These are phyloP conservation scores for Thalassoma bifasciatum DNA, from an alignment of 2,113 vertebrate genomes.

Conservation along the genomic window DNA sequence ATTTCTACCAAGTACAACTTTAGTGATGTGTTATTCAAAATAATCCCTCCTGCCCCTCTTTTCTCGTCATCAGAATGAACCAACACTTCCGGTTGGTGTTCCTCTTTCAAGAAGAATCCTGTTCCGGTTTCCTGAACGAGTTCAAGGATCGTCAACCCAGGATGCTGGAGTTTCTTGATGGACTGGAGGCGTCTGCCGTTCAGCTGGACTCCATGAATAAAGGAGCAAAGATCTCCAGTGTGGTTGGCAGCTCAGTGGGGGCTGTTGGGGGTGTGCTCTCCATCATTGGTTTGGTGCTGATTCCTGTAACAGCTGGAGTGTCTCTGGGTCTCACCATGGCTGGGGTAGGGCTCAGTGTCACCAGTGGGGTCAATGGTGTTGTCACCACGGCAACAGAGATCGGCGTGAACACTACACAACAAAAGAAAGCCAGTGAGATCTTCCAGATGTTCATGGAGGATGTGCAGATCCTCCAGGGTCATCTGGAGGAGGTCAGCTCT, in stretches of 20 bases:
- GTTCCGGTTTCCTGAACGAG: conserved; percentile 29
- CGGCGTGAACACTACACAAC: conserved; percentile 33
- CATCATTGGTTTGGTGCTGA: conserved; percentile 59
- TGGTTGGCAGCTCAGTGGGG: conserved; percentile 67
- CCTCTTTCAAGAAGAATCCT: conserved; percentile 33
- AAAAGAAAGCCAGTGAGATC: conserved; percentile 41
- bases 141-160: conserved; percentile 31
- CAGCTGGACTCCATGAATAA: conserved; percentile 60
- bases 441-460: conserved; percentile 63
- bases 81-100: conserved; percentile 46
- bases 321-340: conserved; percentile 57
- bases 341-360: conserved; percentile 46
- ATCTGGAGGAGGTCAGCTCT: conserved; percentile 34
- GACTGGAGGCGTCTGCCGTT: conserved; percentile 42
- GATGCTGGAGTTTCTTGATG: conserved; percentile 38
- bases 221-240: conserved; percentile 71
- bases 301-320: conserved; percentile 61
- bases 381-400: conserved; percentile 56
- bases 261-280: conserved; percentile 59
- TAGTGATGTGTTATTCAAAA: too few relatives aligned
- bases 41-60: too few relatives aligned
- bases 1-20: too few relatives aligned
- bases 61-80: conserved; percentile 62
- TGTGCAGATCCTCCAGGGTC: conserved; percentile 35
- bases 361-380: conserved; percentile 43